phyloP scores from a whole-genome alignment of 1,140 invertebrate species.

The Neotoxoptera formosana region DNA sequence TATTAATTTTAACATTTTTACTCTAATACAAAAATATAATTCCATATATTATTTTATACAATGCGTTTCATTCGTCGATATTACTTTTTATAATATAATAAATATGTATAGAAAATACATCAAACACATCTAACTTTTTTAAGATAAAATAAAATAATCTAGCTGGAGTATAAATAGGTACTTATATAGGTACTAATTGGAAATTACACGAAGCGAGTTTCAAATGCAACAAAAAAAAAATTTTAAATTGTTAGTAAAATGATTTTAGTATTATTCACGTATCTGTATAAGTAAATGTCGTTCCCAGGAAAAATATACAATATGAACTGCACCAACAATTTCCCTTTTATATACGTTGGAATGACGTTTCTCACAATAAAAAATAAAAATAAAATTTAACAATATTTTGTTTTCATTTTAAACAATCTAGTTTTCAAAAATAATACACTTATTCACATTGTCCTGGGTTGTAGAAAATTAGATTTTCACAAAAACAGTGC shows the following conservation, averaged over 20 bases:
- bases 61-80: not conserved
- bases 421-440: not conserved
- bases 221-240: not conserved
- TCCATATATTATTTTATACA: not conserved
- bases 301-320: not conserved
- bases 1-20: conserved; percentile 25
- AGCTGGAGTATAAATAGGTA: not conserved
- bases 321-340: not conserved
- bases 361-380: not conserved
- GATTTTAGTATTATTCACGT: not conserved
- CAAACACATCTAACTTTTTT: not conserved
- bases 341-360: not conserved
- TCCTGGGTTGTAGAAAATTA: not conserved
- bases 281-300: not conserved
- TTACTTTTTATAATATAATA: too few relatives aligned
- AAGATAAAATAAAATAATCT: not conserved
- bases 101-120: not conserved
- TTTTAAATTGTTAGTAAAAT: not conserved
- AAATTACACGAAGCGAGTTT: not conserved
- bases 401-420: not conserved
- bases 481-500: conserved; percentile 4
- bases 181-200: not conserved
- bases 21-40: not conserved
- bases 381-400: not conserved
- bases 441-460: not conserved